Base-by-base conservation (phyloP, 2,797 vertebrate genomes). In the Danio albolineatus region DNA sequence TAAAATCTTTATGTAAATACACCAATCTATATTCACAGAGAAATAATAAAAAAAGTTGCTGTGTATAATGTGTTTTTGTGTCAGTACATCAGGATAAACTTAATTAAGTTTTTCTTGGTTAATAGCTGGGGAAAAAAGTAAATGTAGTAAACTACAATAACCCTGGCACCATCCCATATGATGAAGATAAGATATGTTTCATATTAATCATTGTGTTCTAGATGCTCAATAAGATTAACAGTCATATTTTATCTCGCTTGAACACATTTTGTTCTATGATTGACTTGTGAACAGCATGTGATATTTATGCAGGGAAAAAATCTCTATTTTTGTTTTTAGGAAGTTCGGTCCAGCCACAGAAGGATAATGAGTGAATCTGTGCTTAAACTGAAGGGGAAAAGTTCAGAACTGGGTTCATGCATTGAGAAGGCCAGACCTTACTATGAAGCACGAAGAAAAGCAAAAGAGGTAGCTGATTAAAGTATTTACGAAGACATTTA, bases 341-440 rank as follows among this genome's bases (percentile, higher is more conserved):
- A 96, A 5, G 95, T 95, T 65, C 92, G 96, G 10, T 95, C 94
- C 19, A 94, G 94, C 7, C 97, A 98, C 76, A 92, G 96, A 69
- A 95, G 94, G 80, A 96, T 96, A 79, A 94, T 98, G 5, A 95
- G 93, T 0, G 96, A 98, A 67, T 97, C 96, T 0, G 96, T 96
- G 0, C 87, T 95, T 82, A 96, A 94, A 61, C 93, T 98, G 12
- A 96, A 97, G 0, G 86, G 92, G 0, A 95, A 95, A 79, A 95
- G 94, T 38, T 95, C 95, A 17, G 95, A 96, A 10, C 76, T 97
- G 1, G 96, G 96, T 4, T 90, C 91, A 53, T 97, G 95, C 87
- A 96, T 97, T 0, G 96, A 97, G 81, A 96, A 96, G 82, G 96
- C 96, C 0, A 91, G 96, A 6, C 96, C 96, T 0, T 98, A 97